These are phyloP conservation scores for Neolamprologus toae DNA, from an alignment of 2,113 vertebrate species.

Conservation along the genomic window DNA sequence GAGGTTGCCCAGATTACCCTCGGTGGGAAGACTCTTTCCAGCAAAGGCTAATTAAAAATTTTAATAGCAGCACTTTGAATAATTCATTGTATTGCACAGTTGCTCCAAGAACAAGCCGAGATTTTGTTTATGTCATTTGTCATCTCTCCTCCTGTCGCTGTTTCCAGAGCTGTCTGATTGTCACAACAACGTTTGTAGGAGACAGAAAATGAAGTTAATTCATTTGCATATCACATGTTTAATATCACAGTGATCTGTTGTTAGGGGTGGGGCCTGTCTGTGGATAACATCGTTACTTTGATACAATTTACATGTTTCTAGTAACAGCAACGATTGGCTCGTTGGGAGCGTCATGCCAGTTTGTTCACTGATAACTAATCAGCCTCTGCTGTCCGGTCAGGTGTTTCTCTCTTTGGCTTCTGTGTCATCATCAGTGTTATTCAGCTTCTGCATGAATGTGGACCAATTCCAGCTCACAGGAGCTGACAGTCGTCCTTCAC, in stretches of 20 bases:
- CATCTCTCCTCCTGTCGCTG: not conserved
- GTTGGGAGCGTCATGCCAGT: fast-evolving
- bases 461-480: not conserved
- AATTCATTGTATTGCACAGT: slow-evolving; percentile 3
- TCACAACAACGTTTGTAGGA: not conserved
- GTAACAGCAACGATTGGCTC: not conserved
- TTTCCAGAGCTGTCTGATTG: not conserved
- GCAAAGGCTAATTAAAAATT: slow-evolving; percentile 29
- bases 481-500: not conserved
- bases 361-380: not conserved
- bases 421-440: not conserved
- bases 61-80: slow-evolving; percentile 24
- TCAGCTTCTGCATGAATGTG: not conserved
- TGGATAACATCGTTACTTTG: fast-evolving
- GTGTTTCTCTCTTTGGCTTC: not conserved
- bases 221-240: not conserved
- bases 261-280: not conserved
- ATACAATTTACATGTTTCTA: not conserved
- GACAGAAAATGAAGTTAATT: not conserved
- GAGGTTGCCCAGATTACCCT: slow-evolving; percentile 26
- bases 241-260: not conserved
- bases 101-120: not conserved
- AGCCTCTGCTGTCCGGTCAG: not conserved
- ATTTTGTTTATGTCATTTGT: not conserved
- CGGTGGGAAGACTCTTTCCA: not conserved